Base-by-base conservation (phyloP, 2,113 vertebrate genomes). In the Edolisoma coerulescens region DNA sequence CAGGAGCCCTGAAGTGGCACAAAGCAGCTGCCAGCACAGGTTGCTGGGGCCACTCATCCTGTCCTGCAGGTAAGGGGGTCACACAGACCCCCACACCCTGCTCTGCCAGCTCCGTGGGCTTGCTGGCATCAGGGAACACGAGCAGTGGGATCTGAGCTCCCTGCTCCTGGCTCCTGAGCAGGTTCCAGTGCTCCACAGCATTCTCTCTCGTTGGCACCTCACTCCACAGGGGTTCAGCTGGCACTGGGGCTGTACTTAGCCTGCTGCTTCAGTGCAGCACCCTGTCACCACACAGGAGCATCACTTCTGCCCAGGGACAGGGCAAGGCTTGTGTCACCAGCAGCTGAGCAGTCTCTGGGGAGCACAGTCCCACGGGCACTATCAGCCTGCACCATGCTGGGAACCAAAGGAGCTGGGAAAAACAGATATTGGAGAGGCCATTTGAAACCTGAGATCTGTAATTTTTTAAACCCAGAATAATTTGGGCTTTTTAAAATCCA, bases 151-250 rank as follows among this genome's bases (percentile, higher is more conserved):
- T 10, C 56, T 74, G 75, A 23, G 47, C 54, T 27, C 69, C 53
- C 78, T 75, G 35, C 8, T 53, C 30, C 26, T 3, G 18, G 16
- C 7, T 60, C 75, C 23, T 3, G 9, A 50, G 57, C 47, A 49
- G 4, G 1, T 13, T 39, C 47, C 49, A 14, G 2, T 0, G 16
- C 39, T 16, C 53, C 59, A 13, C 3, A 7, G 21, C 0, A 0
- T 3, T 42, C 50, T 7, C 26, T 16, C 20, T 1, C 21, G 23
- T 0, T 53, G 63, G 14, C 24, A 26, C 12, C 20, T 17, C 8
- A 3, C 23, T 10, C 18, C 5, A 5, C 7, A 3, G 65, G 11
- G 16, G 20, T 19, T 65, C 7, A 30, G 37, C 53, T 24, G 39
- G 59, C 2, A 1, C 3, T 23, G 33, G 60, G 13, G 44, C 54